These are phyloP conservation scores for Alitta virens DNA, from an alignment of 2,888 invertebrate genomes.

Conservation along the genomic window DNA sequence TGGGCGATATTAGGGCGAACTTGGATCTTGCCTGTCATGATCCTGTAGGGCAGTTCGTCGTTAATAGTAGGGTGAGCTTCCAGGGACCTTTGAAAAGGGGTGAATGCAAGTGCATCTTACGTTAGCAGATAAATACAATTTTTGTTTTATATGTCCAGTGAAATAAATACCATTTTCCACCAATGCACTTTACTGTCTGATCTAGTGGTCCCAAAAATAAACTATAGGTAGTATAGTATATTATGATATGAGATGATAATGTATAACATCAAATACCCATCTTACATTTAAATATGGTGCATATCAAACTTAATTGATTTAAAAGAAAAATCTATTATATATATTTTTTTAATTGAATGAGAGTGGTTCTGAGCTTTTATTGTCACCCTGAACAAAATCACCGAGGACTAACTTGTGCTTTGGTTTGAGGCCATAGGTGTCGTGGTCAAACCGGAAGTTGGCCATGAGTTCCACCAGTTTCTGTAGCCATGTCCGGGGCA, in stretches of 20 bases:
- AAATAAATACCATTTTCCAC: too few relatives aligned
- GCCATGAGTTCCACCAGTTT: slow-evolving; percentile 48
- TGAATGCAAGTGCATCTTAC: not conserved
- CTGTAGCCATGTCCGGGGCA: slow-evolving; percentile 39
- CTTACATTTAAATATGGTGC: too few relatives aligned
- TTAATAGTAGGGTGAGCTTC: slow-evolving; percentile 56
- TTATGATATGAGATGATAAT: too few relatives aligned
- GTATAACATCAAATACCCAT: too few relatives aligned
- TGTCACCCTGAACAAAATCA: too few relatives aligned
- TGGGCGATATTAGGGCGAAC: slow-evolving; percentile 46
- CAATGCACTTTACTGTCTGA: not conserved
- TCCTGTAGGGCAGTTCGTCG: slow-evolving; percentile 58
- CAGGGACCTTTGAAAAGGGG: slow-evolving; percentile 43
- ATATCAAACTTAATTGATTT: too few relatives aligned
- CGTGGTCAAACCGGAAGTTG: slow-evolving; percentile 47
- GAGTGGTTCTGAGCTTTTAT: too few relatives aligned
- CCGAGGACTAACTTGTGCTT: slow-evolving; percentile 44
- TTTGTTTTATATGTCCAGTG: too few relatives aligned
- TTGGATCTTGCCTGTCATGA: slow-evolving; percentile 52
- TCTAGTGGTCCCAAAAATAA: not conserved
- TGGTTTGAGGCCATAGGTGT: slow-evolving; percentile 43
- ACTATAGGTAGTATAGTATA: not conserved
- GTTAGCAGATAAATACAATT: not conserved
- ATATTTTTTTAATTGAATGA: too few relatives aligned
- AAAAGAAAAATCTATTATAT: too few relatives aligned